These are phyloP conservation scores for Darevskia nairensis DNA, from an alignment of 2,797 vertebrate genomes.

Conservation along the genomic window DNA sequence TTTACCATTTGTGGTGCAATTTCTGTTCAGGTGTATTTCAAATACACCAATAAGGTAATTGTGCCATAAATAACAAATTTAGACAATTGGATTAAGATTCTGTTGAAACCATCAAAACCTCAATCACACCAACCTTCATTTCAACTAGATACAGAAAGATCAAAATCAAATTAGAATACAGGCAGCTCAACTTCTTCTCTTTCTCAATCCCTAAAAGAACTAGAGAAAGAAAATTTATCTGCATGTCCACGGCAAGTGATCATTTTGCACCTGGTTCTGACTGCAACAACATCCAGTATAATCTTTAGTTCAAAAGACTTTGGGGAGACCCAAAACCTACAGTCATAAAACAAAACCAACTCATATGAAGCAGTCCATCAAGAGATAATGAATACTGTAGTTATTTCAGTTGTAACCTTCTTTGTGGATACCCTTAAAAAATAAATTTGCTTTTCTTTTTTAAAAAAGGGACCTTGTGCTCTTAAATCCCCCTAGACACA, in stretches of 20 bases:
- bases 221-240: not conserved
- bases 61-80: not conserved
- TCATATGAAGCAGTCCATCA: not conserved
- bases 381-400: not conserved
- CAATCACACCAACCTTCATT: not conserved
- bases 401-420: too few relatives aligned
- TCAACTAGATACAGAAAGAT: not conserved
- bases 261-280: not conserved
- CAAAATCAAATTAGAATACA: not conserved
- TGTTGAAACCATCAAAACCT: not conserved
- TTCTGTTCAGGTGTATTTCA: not conserved
- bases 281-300: not conserved
- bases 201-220: not conserved
- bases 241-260: not conserved
- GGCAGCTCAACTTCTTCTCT: not conserved
- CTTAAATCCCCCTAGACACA: not conserved
- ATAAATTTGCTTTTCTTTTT: too few relatives aligned
- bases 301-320: not conserved
- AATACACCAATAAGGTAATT: not conserved
- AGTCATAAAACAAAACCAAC: not conserved
- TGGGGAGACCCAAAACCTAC: not conserved
- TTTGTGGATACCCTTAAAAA: too few relatives aligned
- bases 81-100: not conserved
- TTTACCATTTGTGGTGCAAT: not conserved
- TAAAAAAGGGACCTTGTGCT: not conserved